Percentiles rank a stretch among this genome's conserved stretches.
Conservation (phyloP, 2,113 vertebrate genomes). For the Trichomycterus rosablanca region DNA sequence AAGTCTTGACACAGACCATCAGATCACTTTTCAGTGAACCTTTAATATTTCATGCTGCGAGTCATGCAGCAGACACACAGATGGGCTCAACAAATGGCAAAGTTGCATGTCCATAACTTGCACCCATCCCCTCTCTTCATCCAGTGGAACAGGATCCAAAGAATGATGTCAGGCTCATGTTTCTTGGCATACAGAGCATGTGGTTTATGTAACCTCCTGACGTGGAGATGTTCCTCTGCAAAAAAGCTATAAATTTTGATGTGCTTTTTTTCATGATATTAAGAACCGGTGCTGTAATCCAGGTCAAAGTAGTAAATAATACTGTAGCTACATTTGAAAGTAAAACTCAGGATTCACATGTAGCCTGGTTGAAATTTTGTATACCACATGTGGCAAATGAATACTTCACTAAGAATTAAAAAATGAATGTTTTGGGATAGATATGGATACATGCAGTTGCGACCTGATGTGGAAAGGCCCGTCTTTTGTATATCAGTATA, state of each 20-base stretch:
- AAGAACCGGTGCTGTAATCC: background rate
- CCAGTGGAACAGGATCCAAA: slow-evolving; percentile 51
- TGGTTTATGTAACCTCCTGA: slow-evolving; percentile 56
- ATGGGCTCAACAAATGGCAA: slow-evolving; percentile 54
- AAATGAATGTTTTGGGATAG: too few relatives aligned
- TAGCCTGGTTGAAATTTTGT: too few relatives aligned
- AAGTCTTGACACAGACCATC: slow-evolving; percentile 73
- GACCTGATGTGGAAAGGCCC: too few relatives aligned
- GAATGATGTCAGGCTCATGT: slow-evolving; percentile 67
- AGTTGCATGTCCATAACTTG: slow-evolving; percentile 49
- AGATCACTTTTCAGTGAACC: slow-evolving; percentile 83
- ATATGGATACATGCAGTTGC: too few relatives aligned
- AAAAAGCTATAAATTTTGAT: slow-evolving; percentile 26
- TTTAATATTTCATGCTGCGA: slow-evolving; percentile 72
- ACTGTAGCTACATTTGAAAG: too few relatives aligned
- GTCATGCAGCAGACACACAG: slow-evolving; percentile 56
- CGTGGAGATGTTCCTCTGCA: slow-evolving; percentile 46
- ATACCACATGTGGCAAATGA: too few relatives aligned
- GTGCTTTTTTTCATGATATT: slow-evolving; percentile 18
- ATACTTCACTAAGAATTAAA: too few relatives aligned
- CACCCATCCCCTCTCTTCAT: slow-evolving; percentile 39
- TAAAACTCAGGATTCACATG: too few relatives aligned
- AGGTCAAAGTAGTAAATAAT: too few relatives aligned
- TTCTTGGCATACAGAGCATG: slow-evolving; percentile 61
- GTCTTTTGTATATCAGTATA: too few relatives aligned